phyloP scores from a whole-genome alignment of 2,113 vertebrate genomes.

The Myiozetetes cayanensis region DNA sequence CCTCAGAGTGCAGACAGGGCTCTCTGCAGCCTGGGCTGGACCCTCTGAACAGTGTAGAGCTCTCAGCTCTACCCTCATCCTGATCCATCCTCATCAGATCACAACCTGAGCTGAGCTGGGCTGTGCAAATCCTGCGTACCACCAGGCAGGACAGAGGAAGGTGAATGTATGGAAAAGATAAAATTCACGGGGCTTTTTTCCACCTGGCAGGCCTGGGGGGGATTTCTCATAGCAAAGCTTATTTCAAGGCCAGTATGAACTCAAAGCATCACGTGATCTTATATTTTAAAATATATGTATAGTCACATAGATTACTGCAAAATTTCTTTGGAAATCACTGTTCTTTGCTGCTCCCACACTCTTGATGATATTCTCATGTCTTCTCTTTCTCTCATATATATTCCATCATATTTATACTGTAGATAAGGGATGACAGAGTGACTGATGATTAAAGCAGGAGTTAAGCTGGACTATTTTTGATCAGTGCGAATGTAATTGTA shows the following conservation, averaged over 20 bases:
- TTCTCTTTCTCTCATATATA: neutral
- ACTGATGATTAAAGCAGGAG: neutral
- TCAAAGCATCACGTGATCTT: neutral
- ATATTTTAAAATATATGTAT: neutral
- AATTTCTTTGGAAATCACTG: neutral
- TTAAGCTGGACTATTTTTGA: neutral
- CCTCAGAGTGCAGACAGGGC: rapidly evolving
- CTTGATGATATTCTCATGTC: neutral
- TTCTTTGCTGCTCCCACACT: neutral
- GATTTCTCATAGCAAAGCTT: neutral
- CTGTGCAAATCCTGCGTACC: neutral
- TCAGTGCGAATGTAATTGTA: neutral
- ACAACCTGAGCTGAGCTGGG: neutral
- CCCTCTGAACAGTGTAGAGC: neutral
- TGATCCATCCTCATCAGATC: neutral
- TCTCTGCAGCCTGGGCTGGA: neutral
- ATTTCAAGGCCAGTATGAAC: neutral
- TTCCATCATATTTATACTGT: neutral
- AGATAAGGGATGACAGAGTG: neutral
- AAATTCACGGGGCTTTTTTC: neutral
- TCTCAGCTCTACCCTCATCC: neutral
- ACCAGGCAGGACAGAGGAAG: neutral
- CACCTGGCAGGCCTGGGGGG: neutral
- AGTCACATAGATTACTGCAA: neutral
- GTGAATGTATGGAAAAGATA: neutral